These are phyloP conservation scores for Geotria australis DNA, from an alignment of 2,797 vertebrate species.

Conservation along the genomic window DNA sequence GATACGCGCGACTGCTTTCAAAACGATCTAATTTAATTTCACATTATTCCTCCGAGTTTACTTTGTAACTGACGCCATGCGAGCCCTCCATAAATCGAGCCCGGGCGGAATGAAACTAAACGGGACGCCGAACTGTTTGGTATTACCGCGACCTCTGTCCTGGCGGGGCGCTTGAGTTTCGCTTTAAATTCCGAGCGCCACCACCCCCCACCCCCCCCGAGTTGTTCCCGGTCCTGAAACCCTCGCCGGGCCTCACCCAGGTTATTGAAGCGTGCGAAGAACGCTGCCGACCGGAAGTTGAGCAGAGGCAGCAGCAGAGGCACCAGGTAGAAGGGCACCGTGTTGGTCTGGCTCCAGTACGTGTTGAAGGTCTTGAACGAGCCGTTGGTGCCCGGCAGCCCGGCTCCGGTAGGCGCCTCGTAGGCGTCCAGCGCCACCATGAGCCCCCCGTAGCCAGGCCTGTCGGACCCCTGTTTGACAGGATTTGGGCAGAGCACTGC, in stretches of 20 bases:
- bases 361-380: constrained; percentile 12
- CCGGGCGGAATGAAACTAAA: too few relatives aligned
- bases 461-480: constrained; percentile 3
- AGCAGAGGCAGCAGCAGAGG: constrained; percentile 48
- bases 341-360: constrained; percentile 62
- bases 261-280: constrained; percentile 81
- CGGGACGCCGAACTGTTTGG: too few relatives aligned
- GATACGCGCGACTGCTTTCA: too few relatives aligned
- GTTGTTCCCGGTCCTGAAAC: not conserved
- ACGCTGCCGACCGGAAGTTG: constrained; percentile 74
- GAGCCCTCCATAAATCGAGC: too few relatives aligned
- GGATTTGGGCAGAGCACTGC: constrained; percentile 52
- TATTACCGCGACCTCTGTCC: too few relatives aligned
- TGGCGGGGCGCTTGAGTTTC: too few relatives aligned
- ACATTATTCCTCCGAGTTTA: too few relatives aligned
- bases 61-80: too few relatives aligned
- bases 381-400: constrained; percentile 9
- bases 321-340: constrained; percentile 54
- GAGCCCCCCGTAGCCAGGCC: constrained; percentile 1
- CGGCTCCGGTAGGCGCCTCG: constrained; percentile 8
- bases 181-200: too few relatives aligned
- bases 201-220: too few relatives aligned
- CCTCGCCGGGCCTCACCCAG: constrained; percentile 24
- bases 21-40: too few relatives aligned
- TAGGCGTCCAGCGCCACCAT: constrained; percentile 10